These are phyloP conservation scores for Physeter macrocephalus DNA, from an alignment of 2,113 vertebrate species.

Conservation along the genomic window DNA sequence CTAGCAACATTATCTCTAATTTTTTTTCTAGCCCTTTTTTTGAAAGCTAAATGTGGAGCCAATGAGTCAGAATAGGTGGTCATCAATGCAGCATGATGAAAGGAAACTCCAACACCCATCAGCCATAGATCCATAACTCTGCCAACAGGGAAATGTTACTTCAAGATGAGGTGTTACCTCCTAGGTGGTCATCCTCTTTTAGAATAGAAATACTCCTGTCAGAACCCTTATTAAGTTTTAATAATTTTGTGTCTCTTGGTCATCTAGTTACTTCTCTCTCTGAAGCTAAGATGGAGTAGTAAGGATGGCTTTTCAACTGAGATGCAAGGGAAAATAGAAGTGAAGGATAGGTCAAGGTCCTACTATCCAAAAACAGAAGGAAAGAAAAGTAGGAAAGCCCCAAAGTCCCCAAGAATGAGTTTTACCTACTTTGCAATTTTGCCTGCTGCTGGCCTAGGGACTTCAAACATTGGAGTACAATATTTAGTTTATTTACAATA, in stretches of 20 bases:
- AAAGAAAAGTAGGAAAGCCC: not conserved
- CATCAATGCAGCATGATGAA: not conserved
- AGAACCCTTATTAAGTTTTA: not conserved
- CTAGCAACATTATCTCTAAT: not conserved
- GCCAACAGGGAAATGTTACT: not conserved
- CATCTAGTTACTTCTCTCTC: not conserved
- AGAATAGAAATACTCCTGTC: not conserved
- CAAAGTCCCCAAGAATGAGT: not conserved
- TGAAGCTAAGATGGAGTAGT: not conserved
- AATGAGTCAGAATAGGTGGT: not conserved
- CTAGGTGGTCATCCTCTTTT: not conserved
- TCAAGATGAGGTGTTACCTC: not conserved
- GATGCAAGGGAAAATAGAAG: not conserved
- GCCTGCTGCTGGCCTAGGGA: not conserved
- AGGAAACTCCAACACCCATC: not conserved
- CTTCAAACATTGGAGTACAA: not conserved
- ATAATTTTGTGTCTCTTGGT: not conserved
- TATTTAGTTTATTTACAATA: not conserved
- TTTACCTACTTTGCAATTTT: not conserved
- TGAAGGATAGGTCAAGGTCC: not conserved
- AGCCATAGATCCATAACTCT: not conserved
- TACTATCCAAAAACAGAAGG: not conserved
- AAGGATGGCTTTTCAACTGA: not conserved
- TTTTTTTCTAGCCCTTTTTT: not conserved
- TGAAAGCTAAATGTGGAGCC: not conserved